phyloP scores from a whole-genome alignment of 2,113 vertebrate genomes.

The Orthonyx spaldingii region DNA sequence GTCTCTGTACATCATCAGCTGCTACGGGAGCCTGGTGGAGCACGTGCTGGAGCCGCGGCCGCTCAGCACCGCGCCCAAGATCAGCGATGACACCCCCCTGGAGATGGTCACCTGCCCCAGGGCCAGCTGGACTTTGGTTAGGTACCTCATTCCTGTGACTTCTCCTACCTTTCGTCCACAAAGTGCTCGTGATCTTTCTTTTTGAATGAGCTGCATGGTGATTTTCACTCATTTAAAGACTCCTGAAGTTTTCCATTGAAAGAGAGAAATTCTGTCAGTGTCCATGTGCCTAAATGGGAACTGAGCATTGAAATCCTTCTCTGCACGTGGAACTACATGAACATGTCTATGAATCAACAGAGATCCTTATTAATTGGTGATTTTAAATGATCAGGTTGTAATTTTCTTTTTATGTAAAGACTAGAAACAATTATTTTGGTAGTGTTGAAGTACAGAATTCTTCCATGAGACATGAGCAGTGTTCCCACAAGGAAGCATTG shows the following conservation, averaged over 20 bases:
- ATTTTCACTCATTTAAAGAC: neutral
- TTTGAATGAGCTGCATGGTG: neutral
- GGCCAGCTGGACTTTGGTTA: slow-evolving; percentile 92
- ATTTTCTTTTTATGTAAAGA: neutral
- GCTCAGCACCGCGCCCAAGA: slow-evolving; percentile 89
- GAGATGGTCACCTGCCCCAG: slow-evolving; percentile 90
- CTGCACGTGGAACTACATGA: rapidly evolving
- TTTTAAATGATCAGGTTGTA: slow-evolving; percentile 18
- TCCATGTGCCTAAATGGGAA: neutral
- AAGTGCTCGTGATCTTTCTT: rapidly evolving
- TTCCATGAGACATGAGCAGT: neutral
- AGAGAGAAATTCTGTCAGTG: neutral
- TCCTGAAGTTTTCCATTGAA: neutral
- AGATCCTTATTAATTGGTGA: neutral
- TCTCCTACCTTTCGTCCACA: neutral
- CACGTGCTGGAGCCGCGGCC: slow-evolving; percentile 92
- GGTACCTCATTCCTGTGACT: slow-evolving; percentile 67
- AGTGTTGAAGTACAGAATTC: slow-evolving; percentile 18
- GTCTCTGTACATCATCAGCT: slow-evolving; percentile 92
- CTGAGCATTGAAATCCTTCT: neutral
- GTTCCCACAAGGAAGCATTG: neutral
- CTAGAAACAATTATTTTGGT: neutral
- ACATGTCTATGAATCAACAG: neutral
- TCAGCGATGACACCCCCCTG: slow-evolving; percentile 92
- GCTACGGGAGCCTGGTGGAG: slow-evolving; percentile 93